phyloP scores from a whole-genome alignment of 2,113 vertebrate genomes.

The Trichomycterus rosablanca region DNA sequence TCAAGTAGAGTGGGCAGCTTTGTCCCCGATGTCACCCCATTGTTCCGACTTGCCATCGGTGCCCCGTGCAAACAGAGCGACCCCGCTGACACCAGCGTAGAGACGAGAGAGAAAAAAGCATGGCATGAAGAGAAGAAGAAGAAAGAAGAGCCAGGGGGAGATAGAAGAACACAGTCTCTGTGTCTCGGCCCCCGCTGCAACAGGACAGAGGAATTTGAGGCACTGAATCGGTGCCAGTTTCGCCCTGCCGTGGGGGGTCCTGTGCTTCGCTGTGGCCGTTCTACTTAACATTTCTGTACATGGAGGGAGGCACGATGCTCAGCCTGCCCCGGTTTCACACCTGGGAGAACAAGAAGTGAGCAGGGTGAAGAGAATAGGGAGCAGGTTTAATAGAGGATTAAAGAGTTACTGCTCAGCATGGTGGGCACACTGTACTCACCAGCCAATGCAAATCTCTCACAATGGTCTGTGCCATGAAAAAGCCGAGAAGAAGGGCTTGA shows the following conservation, averaged over 20 bases:
- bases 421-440: constrained; percentile 52
- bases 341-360: constrained; percentile 48
- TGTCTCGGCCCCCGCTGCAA: constrained; percentile 45
- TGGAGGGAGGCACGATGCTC: neutral
- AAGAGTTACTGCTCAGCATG: constrained; percentile 68
- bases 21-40: constrained; percentile 38
- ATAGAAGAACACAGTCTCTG: constrained; percentile 47
- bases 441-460: constrained; percentile 68
- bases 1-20: constrained; percentile 54
- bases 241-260: constrained; percentile 33
- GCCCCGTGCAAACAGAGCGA: constrained; percentile 42
- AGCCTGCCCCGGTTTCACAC: constrained; percentile 27
- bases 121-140: constrained; percentile 26
- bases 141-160: constrained; percentile 42
- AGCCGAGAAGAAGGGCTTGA: constrained; percentile 62
- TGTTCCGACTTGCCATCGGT: constrained; percentile 43
- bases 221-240: constrained; percentile 46
- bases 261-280: constrained; percentile 36
- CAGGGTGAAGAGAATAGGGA: neutral
- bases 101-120: constrained; percentile 40
- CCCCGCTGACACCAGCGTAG: constrained; percentile 40
- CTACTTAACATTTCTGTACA: constrained; percentile 22
- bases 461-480: constrained; percentile 53
- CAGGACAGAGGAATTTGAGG: constrained; percentile 41
- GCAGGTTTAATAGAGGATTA: constrained; percentile 66